A percentile compares a stretch with the other conserved stretches of the same genome.
Conservation (phyloP, 2,888 invertebrate genomes). For the Oscheius myriophilus region DNA sequence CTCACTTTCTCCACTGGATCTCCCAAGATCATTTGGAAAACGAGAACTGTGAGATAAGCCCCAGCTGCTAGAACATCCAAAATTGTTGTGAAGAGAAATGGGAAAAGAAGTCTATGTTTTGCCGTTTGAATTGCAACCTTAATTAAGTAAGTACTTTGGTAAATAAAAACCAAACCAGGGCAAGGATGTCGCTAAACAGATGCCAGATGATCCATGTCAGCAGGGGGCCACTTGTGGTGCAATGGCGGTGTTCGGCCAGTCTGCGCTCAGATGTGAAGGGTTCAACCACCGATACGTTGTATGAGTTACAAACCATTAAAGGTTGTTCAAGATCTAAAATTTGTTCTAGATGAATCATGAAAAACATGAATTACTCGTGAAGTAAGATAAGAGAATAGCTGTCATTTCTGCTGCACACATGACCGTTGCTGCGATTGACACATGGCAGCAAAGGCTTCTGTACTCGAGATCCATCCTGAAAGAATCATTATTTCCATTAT, state of each 20-base stretch:
- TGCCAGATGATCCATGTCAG: constrained; percentile 54
- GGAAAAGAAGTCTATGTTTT: constrained; percentile 34
- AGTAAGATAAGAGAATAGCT: constrained; percentile 44
- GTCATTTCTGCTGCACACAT: constrained; percentile 44
- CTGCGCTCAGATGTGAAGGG: constrained; percentile 40
- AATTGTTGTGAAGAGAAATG: constrained; percentile 40
- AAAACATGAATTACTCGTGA: constrained; percentile 37
- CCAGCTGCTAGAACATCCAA: constrained; percentile 46
- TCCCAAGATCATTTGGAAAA: constrained; percentile 38
- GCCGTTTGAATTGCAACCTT: constrained; percentile 43
- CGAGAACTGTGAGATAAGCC: constrained; percentile 46
- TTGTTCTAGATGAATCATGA: not conserved
- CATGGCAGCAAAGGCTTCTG: constrained; percentile 51
- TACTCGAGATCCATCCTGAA: constrained; percentile 42
- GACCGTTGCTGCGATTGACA: constrained; percentile 47
- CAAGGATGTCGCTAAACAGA: constrained; percentile 45
- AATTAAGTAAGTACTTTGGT: no score
- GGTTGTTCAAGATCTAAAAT: constrained; percentile 51
- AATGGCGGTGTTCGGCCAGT: constrained; percentile 45
- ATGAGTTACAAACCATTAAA: constrained; percentile 48
- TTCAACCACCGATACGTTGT: constrained; percentile 47
- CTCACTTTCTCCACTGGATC: constrained; percentile 43
- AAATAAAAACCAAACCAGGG: constrained; percentile 32
- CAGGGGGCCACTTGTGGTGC: constrained; percentile 48
- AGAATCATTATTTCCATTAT: no score